Evolutionary conservation across 2,113 vertebrate genomes (phyloP).

Genomic region (Dromaius novaehollandiae): DNA sequence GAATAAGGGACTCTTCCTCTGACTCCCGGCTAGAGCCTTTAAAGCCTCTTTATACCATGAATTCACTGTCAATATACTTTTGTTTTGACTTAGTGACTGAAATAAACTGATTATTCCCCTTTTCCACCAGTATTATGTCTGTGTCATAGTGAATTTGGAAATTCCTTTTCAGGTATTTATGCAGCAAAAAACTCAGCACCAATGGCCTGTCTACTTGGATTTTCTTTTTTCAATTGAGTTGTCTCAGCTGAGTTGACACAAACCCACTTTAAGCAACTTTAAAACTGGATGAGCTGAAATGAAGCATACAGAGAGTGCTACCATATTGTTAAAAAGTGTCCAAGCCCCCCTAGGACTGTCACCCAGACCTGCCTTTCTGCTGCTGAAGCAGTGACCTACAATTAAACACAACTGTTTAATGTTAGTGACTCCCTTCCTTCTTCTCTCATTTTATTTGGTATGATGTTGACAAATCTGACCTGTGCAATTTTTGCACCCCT

Average conservation of each 20-base stretch:
- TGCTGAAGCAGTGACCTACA: neutral
- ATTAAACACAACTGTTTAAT: neutral
- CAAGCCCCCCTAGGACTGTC: neutral
- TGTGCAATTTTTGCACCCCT: neutral
- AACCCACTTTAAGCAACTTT: conserved; percentile 39
- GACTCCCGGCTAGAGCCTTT: fast-evolving
- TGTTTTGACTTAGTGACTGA: conserved; percentile 61
- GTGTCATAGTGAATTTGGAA: conserved; percentile 58
- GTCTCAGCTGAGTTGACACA: conserved; percentile 38
- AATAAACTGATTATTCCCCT: conserved; percentile 63
- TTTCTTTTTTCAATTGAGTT: conserved; percentile 36
- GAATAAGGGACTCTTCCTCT: conserved; percentile 23
- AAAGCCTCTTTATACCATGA: conserved; percentile 8
- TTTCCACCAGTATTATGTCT: conserved; percentile 58
- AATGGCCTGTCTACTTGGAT: conserved; percentile 45
- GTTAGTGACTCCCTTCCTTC: neutral
- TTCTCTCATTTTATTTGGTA: neutral
- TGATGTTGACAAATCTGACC: neutral
- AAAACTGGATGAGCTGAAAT: neutral
- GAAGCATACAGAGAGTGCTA: neutral
- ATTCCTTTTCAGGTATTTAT: conserved; percentile 65
- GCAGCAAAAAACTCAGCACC: conserved; percentile 30
- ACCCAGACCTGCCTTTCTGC: neutral
- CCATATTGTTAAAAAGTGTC: neutral
- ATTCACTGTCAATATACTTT: conserved; percentile 56